Base-by-base conservation (phyloP, 2,113 vertebrate species). In the Tor tambroides region DNA sequence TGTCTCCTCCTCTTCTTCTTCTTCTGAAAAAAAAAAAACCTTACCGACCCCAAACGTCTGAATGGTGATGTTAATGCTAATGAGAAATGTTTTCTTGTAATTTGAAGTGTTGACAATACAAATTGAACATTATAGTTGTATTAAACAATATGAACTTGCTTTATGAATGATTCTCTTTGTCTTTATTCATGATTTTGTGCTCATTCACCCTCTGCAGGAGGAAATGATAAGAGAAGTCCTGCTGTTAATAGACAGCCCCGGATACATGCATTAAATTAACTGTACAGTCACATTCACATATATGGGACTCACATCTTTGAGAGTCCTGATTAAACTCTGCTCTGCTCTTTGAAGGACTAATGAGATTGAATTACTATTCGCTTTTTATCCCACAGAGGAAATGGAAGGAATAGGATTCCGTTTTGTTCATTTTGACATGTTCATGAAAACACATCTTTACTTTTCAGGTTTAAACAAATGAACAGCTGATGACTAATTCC, bases 201-300 rank as follows among this genome's bases (percentile, higher is more conserved):
- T 46, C 85, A 72, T 86, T 80, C 43, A 69, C 43, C 30, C 1
- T 30, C 28, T 28, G n/a, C 12, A 80, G 35, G 79, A 77, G 32
- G 78, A 81, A 46, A 26, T 80, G 23, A 26, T 72, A 12, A 71
- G 69, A 80, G 46, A 80, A 28, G 46, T n/a, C 4, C 23, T 85
- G 17, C 61, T 32, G 41, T 41, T 46, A 77, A 23, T 49, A 79
- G 75, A 38, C 76, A 49, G 9, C 28, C 56, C 76, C 35, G 46
- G 67, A 79, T 30, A 74, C 65, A 46, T 28, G 12, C 12, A 35
- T 85, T 28, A 49, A 87, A 72, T 87, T 54, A 86, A 74, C 79
- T 69, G 84, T 30, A 74, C 23, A 76, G 69, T 46, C 56, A 69
- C 56, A 69, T 83, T 76, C 9, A 51, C 41, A 49, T 30, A 11